Evolutionary conservation across 1,140 invertebrate genomes (phyloP).

Genomic region (Aphis gossypii): DNA sequence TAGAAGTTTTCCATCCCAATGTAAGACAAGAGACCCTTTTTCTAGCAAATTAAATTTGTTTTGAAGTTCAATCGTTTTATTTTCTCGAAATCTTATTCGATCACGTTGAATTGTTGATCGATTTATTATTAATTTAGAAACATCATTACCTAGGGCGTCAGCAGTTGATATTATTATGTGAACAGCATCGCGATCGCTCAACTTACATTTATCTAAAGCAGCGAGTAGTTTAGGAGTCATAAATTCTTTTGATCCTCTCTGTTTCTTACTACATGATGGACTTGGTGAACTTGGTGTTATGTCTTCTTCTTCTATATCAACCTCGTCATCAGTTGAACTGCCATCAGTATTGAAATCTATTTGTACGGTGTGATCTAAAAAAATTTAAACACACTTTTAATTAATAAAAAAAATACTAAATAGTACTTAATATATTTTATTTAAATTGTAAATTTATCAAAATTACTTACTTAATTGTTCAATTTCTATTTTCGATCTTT

Average conservation of each 20-base stretch:
- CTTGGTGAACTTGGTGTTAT: background rate
- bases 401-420: background rate
- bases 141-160: constrained; percentile 58
- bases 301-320: background rate
- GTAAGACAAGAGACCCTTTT: constrained; percentile 56
- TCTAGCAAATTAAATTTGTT: constrained; percentile 58
- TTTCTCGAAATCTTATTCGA: constrained; percentile 59
- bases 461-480: background rate
- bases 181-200: constrained; percentile 60
- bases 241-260: constrained; percentile 58
- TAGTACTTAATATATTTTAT: background rate
- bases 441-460: background rate
- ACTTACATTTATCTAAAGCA: constrained; percentile 44
- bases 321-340: background rate
- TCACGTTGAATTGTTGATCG: constrained; percentile 59
- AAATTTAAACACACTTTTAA: background rate
- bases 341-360: background rate
- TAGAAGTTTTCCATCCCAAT: constrained; percentile 61
- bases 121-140: constrained; percentile 59
- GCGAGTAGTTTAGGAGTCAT: constrained; percentile 58
- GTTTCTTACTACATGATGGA: background rate
- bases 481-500: background rate
- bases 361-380: background rate
- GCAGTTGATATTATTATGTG: constrained; percentile 59
- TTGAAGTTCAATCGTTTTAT: constrained; percentile 55